Conservation (phyloP, 2,888 invertebrate genomes). For the Thumatha senex region DNA sequence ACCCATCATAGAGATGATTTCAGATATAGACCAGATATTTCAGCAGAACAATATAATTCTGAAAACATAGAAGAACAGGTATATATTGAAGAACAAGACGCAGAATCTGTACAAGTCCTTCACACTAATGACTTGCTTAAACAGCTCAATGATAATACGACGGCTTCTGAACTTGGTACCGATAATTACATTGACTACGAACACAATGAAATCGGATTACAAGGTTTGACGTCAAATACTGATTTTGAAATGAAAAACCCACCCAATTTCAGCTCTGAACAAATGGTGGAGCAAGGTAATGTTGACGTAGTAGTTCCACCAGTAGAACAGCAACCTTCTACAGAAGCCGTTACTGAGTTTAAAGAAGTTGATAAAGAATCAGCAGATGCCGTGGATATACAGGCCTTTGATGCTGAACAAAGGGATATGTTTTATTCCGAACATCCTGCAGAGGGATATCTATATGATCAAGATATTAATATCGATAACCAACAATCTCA, state of each 20-base stretch:
- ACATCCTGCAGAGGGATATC: constrained; percentile 37
- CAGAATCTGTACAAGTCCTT: constrained; percentile 23
- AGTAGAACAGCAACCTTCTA: constrained; percentile 5
- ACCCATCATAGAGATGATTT: background rate
- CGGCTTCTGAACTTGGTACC: constrained; percentile 7
- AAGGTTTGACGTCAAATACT: constrained; percentile 36
- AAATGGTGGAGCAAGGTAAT: constrained; percentile 10
- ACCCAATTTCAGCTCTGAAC: constrained; percentile 36
- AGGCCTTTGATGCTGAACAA: constrained; percentile 60
- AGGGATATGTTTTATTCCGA: constrained; percentile 63
- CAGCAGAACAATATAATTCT: constrained; percentile 12
- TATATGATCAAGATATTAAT: constrained; percentile 34
- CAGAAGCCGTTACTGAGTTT: constrained; percentile 7
- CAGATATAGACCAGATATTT: background rate
- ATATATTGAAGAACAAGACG: constrained; percentile 26
- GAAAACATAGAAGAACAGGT: constrained; percentile 19
- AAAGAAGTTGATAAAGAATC: constrained; percentile 9
- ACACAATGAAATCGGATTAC: constrained; percentile 30
- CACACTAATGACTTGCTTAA: constrained; percentile 23
- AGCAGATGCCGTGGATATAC: constrained; percentile 38
- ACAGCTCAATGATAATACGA: constrained; percentile 22
- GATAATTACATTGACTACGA: constrained; percentile 32
- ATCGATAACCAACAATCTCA: constrained; percentile 35
- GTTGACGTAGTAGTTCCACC: constrained; percentile 6
- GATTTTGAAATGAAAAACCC: constrained; percentile 32